Conservation (phyloP, 2,113 vertebrate species). For the Donacobius atricapilla region DNA sequence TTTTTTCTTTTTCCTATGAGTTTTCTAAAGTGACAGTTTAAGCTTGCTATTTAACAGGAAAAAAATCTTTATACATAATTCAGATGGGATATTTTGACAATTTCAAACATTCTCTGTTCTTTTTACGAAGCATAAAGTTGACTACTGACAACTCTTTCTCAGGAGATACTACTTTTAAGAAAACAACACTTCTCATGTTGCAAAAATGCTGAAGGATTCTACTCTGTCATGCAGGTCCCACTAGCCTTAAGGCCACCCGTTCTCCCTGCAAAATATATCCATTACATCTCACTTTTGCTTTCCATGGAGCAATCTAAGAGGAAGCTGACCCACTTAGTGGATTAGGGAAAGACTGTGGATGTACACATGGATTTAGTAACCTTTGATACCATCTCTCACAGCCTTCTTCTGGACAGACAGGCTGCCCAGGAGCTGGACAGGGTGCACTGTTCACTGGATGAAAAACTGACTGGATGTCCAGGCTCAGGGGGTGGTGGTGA, state of each 20-base stretch:
- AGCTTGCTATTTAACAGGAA: not conserved
- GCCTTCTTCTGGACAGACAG: not conserved
- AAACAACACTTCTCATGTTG: not conserved
- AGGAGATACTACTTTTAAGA: not conserved
- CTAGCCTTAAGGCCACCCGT: not conserved
- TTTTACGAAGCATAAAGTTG: slow-evolving; percentile 15
- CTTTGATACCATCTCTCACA: not conserved
- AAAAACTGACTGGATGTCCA: not conserved
- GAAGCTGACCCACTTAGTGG: not conserved
- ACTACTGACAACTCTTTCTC: not conserved
- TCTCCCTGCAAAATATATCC: accelerated
- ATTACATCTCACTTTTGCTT: not conserved
- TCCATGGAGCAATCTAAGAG: not conserved
- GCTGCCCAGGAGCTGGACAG: not conserved
- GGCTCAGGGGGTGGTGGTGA: not conserved
- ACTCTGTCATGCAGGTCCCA: accelerated
- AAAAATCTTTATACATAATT: slow-evolving; percentile 29
- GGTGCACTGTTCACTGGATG: not conserved
- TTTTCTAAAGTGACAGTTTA: not conserved
- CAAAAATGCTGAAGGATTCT: not conserved
- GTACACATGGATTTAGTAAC: not conserved
- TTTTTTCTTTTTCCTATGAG: not conserved
- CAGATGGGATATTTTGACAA: slow-evolving; percentile 24
- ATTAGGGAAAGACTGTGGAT: not conserved
- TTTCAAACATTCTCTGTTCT: not conserved